These are phyloP conservation scores for Cerceris rybyensis DNA, from an alignment of 2,888 invertebrate genomes.

Conservation along the genomic window DNA sequence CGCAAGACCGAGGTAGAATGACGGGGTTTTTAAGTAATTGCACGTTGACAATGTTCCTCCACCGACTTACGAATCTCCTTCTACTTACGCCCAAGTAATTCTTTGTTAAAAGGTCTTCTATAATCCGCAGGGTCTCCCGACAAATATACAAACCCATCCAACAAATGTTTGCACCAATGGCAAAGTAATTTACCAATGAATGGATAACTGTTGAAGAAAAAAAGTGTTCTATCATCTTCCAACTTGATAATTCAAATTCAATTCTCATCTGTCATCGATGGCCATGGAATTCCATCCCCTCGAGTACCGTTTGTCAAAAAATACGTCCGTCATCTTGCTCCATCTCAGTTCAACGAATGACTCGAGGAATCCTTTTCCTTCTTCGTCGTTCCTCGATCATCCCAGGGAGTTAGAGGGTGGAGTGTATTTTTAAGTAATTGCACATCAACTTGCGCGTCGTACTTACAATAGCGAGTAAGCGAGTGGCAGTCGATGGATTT, in stretches of 20 bases:
- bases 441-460: slow-evolving; percentile 56
- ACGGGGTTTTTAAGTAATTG: slow-evolving; percentile 69
- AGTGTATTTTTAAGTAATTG: slow-evolving; percentile 62
- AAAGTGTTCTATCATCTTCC: too few relatives aligned
- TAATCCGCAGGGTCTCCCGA: neutral
- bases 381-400: neutral
- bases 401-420: slow-evolving; percentile 33
- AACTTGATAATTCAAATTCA: too few relatives aligned
- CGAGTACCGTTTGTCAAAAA: too few relatives aligned
- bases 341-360: too few relatives aligned
- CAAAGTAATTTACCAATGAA: too few relatives aligned
- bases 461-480: slow-evolving; percentile 48
- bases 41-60: slow-evolving; percentile 26
- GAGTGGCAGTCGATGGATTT: slow-evolving; percentile 51
- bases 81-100: slow-evolving; percentile 16
- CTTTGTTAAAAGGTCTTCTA: neutral
- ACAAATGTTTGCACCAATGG: too few relatives aligned
- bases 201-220: too few relatives aligned
- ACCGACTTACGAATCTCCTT: slow-evolving; percentile 32
- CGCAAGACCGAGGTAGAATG: slow-evolving; percentile 6
- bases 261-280: too few relatives aligned
- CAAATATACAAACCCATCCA: too few relatives aligned
- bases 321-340: too few relatives aligned
- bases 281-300: too few relatives aligned
- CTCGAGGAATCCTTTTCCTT: neutral